These are phyloP conservation scores for Hyperoplus immaculatus DNA, from an alignment of 2,797 vertebrate genomes.

Conservation along the genomic window DNA sequence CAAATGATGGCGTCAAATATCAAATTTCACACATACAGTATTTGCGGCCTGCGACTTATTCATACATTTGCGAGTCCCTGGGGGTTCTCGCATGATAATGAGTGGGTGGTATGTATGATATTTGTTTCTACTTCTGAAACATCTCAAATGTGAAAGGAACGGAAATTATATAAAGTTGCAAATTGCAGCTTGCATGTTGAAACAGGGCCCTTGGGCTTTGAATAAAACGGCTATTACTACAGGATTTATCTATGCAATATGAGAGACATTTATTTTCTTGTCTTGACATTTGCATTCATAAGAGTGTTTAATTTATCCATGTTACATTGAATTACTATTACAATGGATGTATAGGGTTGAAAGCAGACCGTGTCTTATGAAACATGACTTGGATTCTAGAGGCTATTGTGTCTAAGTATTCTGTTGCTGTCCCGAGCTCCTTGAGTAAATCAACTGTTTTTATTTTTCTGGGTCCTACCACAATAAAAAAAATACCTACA, in stretches of 20 bases:
- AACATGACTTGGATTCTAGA: conserved; percentile 25
- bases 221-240: background rate
- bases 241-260: background rate
- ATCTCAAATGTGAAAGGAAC: background rate
- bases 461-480: conserved; percentile 1
- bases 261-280: background rate
- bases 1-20: too few relatives aligned
- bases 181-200: conserved; percentile 2
- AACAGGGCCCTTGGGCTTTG: background rate
- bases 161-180: background rate
- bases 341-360: background rate
- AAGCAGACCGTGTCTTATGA: conserved; percentile 9
- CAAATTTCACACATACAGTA: too few relatives aligned
- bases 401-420: conserved; percentile 13
- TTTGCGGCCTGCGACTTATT: too few relatives aligned
- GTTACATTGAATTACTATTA: background rate
- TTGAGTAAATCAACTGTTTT: background rate
- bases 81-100: too few relatives aligned
- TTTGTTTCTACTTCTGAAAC: background rate
- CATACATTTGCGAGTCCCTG: too few relatives aligned
- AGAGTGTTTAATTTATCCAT: background rate
- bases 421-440: conserved; percentile 7
- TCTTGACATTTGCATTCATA: background rate
- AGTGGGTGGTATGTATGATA: background rate
- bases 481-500: conserved; percentile 35